Base-by-base conservation (phyloP, 2,797 vertebrate genomes). In the Balearica regulorum region DNA sequence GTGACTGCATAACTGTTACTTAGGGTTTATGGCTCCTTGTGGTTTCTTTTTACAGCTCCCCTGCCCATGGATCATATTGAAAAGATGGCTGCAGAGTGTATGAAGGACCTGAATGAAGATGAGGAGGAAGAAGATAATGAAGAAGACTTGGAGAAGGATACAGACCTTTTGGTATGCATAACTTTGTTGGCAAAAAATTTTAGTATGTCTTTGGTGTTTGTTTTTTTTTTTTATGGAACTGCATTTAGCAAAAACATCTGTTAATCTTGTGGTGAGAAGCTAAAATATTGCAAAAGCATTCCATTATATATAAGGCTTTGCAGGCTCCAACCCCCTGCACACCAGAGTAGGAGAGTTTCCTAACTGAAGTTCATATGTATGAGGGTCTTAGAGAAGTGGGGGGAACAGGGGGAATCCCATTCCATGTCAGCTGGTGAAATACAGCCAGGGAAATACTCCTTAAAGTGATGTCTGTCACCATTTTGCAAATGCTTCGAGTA, bases 21-120 rank as follows among this genome's bases (percentile, higher is more conserved):
- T 66, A 39, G 24, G 17, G 3, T 39, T 97, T 79, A n/a, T 81
- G 77, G 29, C 18, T 93, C 44, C 31, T 88, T 76, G 80, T 89
- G 51, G 13, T 90, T 96, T 71, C 60, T 70, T 97, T 95, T 75
- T 94, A 7, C 58, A 99, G 53, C 53, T 54, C 53, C 53, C 31
- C 53, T 54, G 29, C 99, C 99, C n/a, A 99, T 99, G 99, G 99
- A 99, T 66, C 98, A 99, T 92, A 99, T 99, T 13, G 98, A 99
- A 96, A 99, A 98, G 97, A 98, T 99, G 99, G 99, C 99, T 2
- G 99, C 99, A 3, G 99, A 98, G 79, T 99, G 99, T 90, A 99
- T 99, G 99, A 99, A 83, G 95, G 99, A 99, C 46, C 57, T 98
- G 79, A 98, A 99, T 31, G 99, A 98, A 29, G 98, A 99, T 13